Evolutionary conservation across 2,797 vertebrate genomes (phyloP), one percentile per base, ranked within the genome.

Genomic region (Xerus rutilus): DNA sequence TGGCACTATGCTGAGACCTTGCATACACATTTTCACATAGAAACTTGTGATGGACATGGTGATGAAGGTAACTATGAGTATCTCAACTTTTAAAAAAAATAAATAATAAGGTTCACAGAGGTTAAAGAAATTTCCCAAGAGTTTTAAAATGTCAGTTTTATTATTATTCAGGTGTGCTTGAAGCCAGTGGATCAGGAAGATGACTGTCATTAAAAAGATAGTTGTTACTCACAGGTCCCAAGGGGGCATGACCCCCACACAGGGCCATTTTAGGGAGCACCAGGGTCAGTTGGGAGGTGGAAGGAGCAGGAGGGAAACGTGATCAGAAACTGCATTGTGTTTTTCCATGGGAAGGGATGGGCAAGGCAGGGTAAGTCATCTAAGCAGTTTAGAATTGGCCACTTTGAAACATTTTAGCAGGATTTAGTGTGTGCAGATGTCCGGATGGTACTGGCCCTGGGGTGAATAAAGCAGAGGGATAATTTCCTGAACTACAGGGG

Each of bases 241-340:
- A 64, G 72, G n/a, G 12, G 9, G 11, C n/a, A 85, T 3, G 9
- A 10, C 39, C 0, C 1, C 1, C 9, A 54, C 0, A 1, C n/a
- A 11, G 52, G 4, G 20, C 9, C 54, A 72, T 18, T 6, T 39
- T 21, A 21, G 14, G 1, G n/a, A 25, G 30, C 2, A 4, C 4
- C 47, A 64, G 32, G 0, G 25, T 2, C 18, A 4, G 32, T 13
- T 7, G 35, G n/a, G 3, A 64, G 28, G 23, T 17, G 39, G 35
- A 43, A 6, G 9, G 15, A 78, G 28, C 21, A 30, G 28, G 25
- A 92, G 13, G 69, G 23, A 35, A 45, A 9, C 0, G 0, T 6
- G 47, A 2, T 7, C 8, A 25, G 35, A 64, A 35, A 10, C 9
- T 73, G 82, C 57, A 67, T 32, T 67, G 78, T 15, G 70, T 25